Base-by-base conservation (phyloP, 1,140 invertebrate species). In the Aradophagus sp. region DNA sequence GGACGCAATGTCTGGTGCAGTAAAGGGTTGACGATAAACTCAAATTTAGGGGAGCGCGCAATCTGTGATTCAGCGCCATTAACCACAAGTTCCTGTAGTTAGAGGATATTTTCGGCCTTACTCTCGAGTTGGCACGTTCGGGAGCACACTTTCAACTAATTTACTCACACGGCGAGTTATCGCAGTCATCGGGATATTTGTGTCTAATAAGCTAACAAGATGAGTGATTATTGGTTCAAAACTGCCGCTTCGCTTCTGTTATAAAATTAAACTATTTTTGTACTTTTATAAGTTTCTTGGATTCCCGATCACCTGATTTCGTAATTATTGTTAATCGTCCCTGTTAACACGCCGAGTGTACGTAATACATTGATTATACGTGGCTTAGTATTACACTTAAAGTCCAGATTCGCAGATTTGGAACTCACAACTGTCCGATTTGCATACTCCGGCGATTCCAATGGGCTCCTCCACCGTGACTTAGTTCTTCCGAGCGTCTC, bases 1-100 rank as follows among this genome's bases (percentile, higher is more conserved):
- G 39, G 59, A 44, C 66, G 50, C 45, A 73, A 68, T 70, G 66
- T 76, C 66, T 70, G 68, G 62, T 66, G 70, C 74, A 73, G 71
- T 74, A 79, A 83, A 82, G 80, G 81, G 80, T 83, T 80, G 80
- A 81, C 77, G 76, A 82, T 83, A 82, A 82, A 82, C 81, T 80
- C 73, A 76, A 80, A 81, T 82, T 79, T 80, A 82, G 81, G 78
- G 81, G 79, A 77, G 77, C 53, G 71, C 76, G 80, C 81, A 83
- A 84, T 84, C 83, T 84, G 83, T 83, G 81, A 84, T 84, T 84
- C 83, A 84, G 81, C 83, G 74, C 83, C 83, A 84, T 84, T 83
- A 84, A 84, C 80, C 81, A 82, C 78, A 81, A 77, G 75, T 81
- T 82, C 75, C 78, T 77, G 65, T 61, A 50, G 61, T 69, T 76